Evolutionary conservation across 2,797 vertebrate genomes (phyloP).

Genomic region (Anniella stebbinsi): DNA sequence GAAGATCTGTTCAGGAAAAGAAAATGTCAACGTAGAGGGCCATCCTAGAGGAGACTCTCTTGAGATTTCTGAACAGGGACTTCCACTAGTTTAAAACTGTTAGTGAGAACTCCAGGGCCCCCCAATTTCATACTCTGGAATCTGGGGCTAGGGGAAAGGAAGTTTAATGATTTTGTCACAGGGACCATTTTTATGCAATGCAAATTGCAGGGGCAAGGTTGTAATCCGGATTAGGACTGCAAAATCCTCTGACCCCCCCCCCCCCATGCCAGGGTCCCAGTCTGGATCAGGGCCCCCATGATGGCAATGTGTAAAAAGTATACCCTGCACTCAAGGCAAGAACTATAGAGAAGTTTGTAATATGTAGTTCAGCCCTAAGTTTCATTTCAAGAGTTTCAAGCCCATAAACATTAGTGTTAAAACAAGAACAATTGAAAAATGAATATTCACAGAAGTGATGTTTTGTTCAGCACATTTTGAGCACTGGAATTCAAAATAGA

Average conservation of each 20-base stretch:
- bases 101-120: too few species aligned
- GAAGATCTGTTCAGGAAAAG: too few species aligned
- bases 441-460: background rate
- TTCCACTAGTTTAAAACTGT: too few species aligned
- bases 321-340: background rate
- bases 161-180: too few species aligned
- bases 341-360: background rate
- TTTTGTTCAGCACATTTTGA: slow-evolving; percentile 10
- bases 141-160: too few species aligned
- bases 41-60: too few species aligned
- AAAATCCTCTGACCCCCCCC: background rate
- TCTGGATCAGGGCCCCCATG: background rate
- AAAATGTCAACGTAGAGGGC: too few species aligned
- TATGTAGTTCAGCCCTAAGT: background rate
- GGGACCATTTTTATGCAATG: background rate
- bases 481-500: background rate
- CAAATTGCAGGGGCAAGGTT: background rate
- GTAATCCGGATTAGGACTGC: background rate
- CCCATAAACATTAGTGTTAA: background rate
- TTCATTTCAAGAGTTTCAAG: background rate
- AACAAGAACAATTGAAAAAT: background rate
- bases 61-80: too few species aligned
- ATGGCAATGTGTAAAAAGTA: background rate
- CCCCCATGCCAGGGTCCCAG: too few species aligned
- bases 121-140: too few species aligned